phyloP scores from a whole-genome alignment of 2,888 invertebrate genomes.

The Mythimna pallens region DNA sequence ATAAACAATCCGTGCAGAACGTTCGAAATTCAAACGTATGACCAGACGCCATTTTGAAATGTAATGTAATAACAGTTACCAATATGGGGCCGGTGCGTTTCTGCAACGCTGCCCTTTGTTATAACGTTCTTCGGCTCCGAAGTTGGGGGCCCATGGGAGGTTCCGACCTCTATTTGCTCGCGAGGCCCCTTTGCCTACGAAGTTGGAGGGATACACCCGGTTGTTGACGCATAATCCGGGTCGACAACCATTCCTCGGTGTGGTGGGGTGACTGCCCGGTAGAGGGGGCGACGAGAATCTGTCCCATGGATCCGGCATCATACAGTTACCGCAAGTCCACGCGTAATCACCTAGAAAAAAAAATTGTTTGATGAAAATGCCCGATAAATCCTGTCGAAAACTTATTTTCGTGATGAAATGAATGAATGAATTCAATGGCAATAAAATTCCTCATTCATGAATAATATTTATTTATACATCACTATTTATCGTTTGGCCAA shows the following conservation, averaged over 20 bases:
- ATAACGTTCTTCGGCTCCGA: slow-evolving; percentile 81
- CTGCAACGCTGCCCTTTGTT: slow-evolving; percentile 84
- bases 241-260: slow-evolving; percentile 84
- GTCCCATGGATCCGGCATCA: slow-evolving; percentile 83
- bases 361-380: slow-evolving; percentile 17
- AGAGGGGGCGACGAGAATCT: slow-evolving; percentile 76
- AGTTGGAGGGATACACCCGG: slow-evolving; percentile 73
- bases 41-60: slow-evolving; percentile 50
- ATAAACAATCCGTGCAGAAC: slow-evolving; percentile 47
- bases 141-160: slow-evolving; percentile 83
- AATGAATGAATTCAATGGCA: slow-evolving; percentile 25
- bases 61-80: slow-evolving; percentile 71
- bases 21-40: slow-evolving; percentile 61
- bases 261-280: slow-evolving; percentile 78
- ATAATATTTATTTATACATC: slow-evolving; percentile 87
- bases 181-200: slow-evolving; percentile 74
- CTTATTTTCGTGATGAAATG: neutral
- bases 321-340: slow-evolving; percentile 81
- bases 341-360: slow-evolving; percentile 79
- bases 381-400: neutral
- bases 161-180: slow-evolving; percentile 80
- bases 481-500: slow-evolving; percentile 86
- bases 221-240: slow-evolving; percentile 81
- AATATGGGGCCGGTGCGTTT: slow-evolving; percentile 84
- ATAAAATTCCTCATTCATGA: slow-evolving; percentile 71